A percentile compares a stretch with the other conserved stretches of the same genome.
Evolutionary conservation across 2,113 vertebrate species (phyloP).

Genomic region (Enhydra lutris): DNA sequence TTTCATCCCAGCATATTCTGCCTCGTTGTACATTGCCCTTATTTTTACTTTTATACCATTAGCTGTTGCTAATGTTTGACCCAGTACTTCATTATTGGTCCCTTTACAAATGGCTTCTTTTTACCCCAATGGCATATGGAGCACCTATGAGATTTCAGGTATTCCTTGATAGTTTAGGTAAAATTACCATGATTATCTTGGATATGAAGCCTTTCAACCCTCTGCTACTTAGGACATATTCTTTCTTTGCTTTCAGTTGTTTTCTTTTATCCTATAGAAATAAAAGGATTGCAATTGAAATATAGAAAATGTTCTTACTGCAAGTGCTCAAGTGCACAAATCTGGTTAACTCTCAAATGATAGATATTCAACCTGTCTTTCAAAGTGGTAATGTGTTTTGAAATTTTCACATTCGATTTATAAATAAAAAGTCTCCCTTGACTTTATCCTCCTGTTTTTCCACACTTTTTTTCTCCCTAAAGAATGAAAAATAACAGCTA

Average conservation of each 20-base stretch:
- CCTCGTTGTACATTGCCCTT: background rate
- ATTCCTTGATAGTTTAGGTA: background rate
- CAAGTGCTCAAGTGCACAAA: background rate
- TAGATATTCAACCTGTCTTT: background rate
- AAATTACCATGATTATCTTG: background rate
- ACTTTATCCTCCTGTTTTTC: constrained; percentile 57
- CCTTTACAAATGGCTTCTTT: background rate
- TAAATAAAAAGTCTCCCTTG: constrained; percentile 37
- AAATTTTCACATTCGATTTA: constrained; percentile 53
- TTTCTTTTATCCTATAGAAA: background rate
- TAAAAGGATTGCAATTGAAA: background rate
- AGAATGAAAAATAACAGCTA: constrained; percentile 36
- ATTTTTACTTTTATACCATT: background rate
- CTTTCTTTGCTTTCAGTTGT: background rate
- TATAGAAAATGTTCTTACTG: background rate
- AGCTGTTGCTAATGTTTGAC: background rate
- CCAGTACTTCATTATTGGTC: background rate
- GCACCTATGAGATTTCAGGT: background rate
- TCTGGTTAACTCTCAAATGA: constrained; percentile 1
- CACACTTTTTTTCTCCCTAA: background rate
- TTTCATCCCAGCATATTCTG: background rate
- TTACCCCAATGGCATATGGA: background rate
- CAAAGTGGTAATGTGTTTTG: constrained; percentile 17
- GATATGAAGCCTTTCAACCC: background rate
- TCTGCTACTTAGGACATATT: background rate